Evolutionary conservation across 2,797 vertebrate genomes (phyloP).

Genomic region (Thaleichthys pacificus): DNA sequence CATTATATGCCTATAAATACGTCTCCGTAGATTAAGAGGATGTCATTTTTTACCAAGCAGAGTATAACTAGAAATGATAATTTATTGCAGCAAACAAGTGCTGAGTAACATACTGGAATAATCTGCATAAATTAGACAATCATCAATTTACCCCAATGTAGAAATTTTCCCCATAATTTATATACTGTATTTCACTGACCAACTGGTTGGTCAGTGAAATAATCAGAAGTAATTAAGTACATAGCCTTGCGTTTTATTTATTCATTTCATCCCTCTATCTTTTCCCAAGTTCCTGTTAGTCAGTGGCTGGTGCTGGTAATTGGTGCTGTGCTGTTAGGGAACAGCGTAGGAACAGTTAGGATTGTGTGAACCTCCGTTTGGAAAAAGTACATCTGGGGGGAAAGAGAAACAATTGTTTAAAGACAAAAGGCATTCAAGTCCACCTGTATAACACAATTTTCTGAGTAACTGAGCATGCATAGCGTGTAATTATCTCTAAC

Average conservation of each 20-base stretch:
- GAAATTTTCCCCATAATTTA: too few relatives aligned
- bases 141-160: neutral
- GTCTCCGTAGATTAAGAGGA: neutral
- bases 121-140: neutral
- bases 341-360: neutral
- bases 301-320: slow-evolving; percentile 33
- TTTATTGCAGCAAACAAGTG: slow-evolving; percentile 15
- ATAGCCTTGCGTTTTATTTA: too few relatives aligned
- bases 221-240: too few relatives aligned
- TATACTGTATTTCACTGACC: neutral
- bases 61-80: slow-evolving; percentile 12
- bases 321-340: slow-evolving; percentile 24
- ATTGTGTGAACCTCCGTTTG: slow-evolving; percentile 28
- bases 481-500: slow-evolving; percentile 54
- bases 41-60: neutral
- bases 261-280: neutral
- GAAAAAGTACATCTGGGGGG: slow-evolving; percentile 75
- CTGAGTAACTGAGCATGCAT: too few relatives aligned
- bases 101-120: slow-evolving; percentile 8
- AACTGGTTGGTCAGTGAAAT: neutral
- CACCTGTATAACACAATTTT: neutral
- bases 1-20: neutral
- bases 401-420: neutral
- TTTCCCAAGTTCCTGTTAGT: slow-evolving; percentile 18
- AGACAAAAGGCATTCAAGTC: too few relatives aligned